phyloP scores from a whole-genome alignment of 2,888 invertebrate species.

The Volucella zonaria region DNA sequence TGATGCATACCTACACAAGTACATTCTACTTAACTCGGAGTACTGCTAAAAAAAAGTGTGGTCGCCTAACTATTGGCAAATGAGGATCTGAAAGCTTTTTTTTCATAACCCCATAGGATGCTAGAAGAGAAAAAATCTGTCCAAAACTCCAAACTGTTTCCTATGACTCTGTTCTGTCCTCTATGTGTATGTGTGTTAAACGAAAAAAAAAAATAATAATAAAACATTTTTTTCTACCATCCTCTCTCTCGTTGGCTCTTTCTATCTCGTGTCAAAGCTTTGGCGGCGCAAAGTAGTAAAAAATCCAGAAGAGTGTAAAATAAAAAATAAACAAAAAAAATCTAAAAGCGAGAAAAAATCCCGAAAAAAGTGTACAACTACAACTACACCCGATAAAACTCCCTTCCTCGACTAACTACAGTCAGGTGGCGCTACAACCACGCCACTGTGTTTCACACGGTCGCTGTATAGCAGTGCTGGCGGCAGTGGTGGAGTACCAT shows the following conservation, averaged over 20 bases:
- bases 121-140: constrained; percentile 71
- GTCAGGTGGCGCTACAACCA: constrained; percentile 9
- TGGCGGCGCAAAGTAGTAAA: constrained; percentile 68
- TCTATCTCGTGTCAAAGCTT: constrained; percentile 69
- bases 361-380: constrained; percentile 55
- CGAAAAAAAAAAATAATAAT: background rate
- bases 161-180: constrained; percentile 17
- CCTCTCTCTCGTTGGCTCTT: constrained; percentile 60
- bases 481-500: background rate
- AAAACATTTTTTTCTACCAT: constrained; percentile 51
- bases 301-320: constrained; percentile 34
- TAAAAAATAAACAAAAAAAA: constrained; percentile 48
- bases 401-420: background rate
- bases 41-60: constrained; percentile 57
- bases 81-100: constrained; percentile 74
- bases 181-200: constrained; percentile 61
- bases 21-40: constrained; percentile 69
- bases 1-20: constrained; percentile 73
- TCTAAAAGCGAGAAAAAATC: constrained; percentile 71
- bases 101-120: constrained; percentile 46
- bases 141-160: constrained; percentile 41
- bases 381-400: constrained; percentile 24
- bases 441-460: constrained; percentile 23
- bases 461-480: background rate
- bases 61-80: constrained; percentile 74